Percentiles rank a stretch among this genome's conserved stretches.
These are phyloP conservation scores for Clistopyga incitator DNA, from an alignment of 2,888 invertebrate species.

Conservation along the genomic window DNA sequence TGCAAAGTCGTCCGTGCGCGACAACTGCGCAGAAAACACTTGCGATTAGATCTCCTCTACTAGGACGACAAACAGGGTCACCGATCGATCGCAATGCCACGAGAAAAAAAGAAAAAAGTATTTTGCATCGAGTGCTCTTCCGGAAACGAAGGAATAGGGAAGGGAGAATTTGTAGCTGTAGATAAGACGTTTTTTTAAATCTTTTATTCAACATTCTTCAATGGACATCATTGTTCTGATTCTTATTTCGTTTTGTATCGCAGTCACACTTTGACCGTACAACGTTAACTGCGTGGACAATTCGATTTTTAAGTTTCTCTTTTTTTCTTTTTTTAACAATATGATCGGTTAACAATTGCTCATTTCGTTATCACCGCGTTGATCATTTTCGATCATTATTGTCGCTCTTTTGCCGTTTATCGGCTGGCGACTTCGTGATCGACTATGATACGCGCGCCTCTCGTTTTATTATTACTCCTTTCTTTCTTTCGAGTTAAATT, in stretches of 20 bases:
- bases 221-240: conserved; percentile 32
- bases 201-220: conserved; percentile 52
- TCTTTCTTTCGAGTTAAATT: conserved; percentile 10
- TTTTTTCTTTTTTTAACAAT: conserved; percentile 34
- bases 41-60: conserved; percentile 36
- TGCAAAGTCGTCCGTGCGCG: conserved; percentile 12
- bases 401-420: background rate
- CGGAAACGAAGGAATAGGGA: background rate
- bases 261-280: conserved; percentile 22
- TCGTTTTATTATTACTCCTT: background rate
- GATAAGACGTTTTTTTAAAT: conserved; percentile 31
- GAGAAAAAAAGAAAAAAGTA: background rate
- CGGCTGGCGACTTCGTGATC: background rate
- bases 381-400: background rate
- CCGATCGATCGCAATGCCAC: conserved; percentile 17
- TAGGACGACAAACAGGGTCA: conserved; percentile 15
- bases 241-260: conserved; percentile 10
- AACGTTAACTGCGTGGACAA: background rate
- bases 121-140: background rate
- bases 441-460: background rate
- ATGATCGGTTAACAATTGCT: conserved; percentile 49
- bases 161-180: background rate
- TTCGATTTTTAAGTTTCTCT: background rate
- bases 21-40: conserved; percentile 49
- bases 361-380: conserved; percentile 28